Evolutionary conservation across 1,140 invertebrate genomes (phyloP), one percentile per base, ranked within the genome.

Genomic region (Carposina sasakii): DNA sequence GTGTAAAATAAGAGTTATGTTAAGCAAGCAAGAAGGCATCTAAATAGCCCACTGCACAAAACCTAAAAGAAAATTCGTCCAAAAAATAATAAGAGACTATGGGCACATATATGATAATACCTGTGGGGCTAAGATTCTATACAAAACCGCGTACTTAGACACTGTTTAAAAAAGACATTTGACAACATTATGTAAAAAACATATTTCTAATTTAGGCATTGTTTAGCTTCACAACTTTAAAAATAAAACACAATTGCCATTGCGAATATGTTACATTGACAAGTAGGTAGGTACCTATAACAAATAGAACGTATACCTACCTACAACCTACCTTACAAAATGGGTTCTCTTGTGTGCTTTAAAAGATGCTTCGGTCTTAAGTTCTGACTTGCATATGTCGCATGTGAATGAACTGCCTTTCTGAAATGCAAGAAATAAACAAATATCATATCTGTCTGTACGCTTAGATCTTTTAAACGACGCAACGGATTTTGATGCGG

Each of bases 271-370:
- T 5, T 26, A 26, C 24, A n/a, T n/a, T 26, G 24, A 26, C 12
- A 12, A 26, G 24, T 5, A 8, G 31, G 6, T 5, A 10, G 15
- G 5, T 5, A 34, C 13, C 6, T 8, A 8, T 15, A 15, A 34
- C 13, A 15, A 34, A 15, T 15, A 5, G 13, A 8, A 15, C 6
- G 8, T 4, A 34, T 9, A 34, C 4, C 15, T 6, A 34, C 8
- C 9, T 6, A 34, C 8, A 13, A 23, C 50, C 48, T 51, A 75
- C 74, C 70, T 64, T 44, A 49, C 62, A 10, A 54, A 61, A 46
- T 77, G 74, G 10, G 69, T 51, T 23, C 63, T 67, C 12, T 49
- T 49, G 30, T 77, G 74, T 42, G 65, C 66, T n/a, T 71, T 64
- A 16, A 44, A 67, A 0, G 71, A 75, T 0, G 48, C 20, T 9